A percentile compares a stretch with the other conserved stretches of the same genome.
Evolutionary conservation across 2,888 invertebrate genomes (phyloP).

Genomic region (Poecilobothrus nobilitatus): DNA sequence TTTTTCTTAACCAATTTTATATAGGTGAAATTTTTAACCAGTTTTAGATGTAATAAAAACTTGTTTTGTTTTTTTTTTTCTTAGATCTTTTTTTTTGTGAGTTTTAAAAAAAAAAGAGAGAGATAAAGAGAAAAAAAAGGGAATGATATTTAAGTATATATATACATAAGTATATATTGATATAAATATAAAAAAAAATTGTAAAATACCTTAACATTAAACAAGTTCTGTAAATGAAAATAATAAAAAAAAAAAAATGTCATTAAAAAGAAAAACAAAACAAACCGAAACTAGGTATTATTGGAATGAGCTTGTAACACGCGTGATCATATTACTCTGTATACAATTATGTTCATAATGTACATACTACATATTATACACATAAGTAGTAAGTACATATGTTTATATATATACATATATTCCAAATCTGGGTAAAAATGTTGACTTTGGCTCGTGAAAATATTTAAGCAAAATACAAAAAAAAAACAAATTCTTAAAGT

Average conservation of each 20-base stretch:
- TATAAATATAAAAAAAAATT: neutral
- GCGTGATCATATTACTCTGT: neutral
- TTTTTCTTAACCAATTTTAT: neutral
- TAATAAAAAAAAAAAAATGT: no score
- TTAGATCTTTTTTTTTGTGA: neutral
- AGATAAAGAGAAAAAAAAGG: neutral
- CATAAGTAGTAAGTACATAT: neutral
- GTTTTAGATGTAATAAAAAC: neutral
- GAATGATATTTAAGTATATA: neutral
- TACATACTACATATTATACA: neutral
- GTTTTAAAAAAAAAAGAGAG: no score
- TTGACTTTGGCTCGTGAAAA: conserved; percentile 1
- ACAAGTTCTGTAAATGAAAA: neutral
- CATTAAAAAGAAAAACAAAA: neutral
- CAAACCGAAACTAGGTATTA: neutral
- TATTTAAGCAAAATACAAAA: neutral
- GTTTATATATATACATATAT: neutral
- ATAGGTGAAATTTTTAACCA: conserved; percentile 1
- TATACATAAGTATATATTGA: neutral
- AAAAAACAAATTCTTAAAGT: no score
- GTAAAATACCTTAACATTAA: neutral
- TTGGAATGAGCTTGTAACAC: neutral
- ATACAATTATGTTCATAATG: neutral
- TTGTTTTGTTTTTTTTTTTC: neutral
- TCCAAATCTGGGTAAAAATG: neutral